Percentiles rank a stretch among this genome's conserved stretches.
These are phyloP conservation scores for Xyliphius kryptos DNA, from an alignment of 2,113 vertebrate genomes.

Conservation along the genomic window DNA sequence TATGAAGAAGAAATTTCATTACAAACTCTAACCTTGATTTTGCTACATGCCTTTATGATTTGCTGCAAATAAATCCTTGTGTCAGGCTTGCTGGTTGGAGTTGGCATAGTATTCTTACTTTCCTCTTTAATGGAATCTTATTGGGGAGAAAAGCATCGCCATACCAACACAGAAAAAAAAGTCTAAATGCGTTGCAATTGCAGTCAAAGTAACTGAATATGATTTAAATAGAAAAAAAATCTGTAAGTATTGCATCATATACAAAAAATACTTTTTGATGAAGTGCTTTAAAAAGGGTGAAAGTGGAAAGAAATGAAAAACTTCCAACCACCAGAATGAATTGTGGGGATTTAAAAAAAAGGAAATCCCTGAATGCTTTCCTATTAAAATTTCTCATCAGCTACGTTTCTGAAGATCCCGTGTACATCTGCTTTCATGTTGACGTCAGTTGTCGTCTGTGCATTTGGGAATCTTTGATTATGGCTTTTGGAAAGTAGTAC, in stretches of 20 bases:
- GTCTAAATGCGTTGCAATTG: too few species aligned
- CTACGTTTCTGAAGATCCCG: slow-evolving; percentile 8
- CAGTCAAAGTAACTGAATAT: too few species aligned
- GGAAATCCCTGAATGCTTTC: slow-evolving; percentile 23
- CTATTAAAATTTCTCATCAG: neutral
- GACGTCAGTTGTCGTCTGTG: neutral
- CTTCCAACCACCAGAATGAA: neutral
- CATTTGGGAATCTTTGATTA: slow-evolving; percentile 29
- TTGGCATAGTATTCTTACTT: neutral
- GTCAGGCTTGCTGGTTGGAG: neutral
- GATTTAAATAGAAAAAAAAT: neutral
- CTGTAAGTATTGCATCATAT: neutral
- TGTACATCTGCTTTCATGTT: neutral
- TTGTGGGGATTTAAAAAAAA: neutral
- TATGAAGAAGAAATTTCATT: too few species aligned
- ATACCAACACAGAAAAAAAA: too few species aligned
- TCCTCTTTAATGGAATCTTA: neutral
- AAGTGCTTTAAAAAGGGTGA: neutral
- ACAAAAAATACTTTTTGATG: too few species aligned
- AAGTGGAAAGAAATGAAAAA: neutral
- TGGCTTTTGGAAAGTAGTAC: slow-evolving; percentile 23
- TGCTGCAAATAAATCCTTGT: neutral
- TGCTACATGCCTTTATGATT: neutral
- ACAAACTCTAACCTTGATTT: too few species aligned
- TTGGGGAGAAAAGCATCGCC: neutral